phyloP scores from a whole-genome alignment of 2,888 invertebrate species.

The Zhuqinia jingwanae region DNA sequence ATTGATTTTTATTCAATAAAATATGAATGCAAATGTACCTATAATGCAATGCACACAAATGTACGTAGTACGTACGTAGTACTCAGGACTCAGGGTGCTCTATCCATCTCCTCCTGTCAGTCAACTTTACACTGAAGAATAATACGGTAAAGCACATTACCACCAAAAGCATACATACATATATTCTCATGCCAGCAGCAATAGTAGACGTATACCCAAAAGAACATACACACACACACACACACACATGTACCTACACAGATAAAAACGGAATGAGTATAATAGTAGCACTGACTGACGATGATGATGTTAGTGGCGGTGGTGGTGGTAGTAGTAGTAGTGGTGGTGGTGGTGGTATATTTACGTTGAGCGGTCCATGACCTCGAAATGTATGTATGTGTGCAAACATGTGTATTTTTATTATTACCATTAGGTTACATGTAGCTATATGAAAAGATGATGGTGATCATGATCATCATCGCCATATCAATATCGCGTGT shows the following conservation, averaged over 20 bases:
- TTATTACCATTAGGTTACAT: slow-evolving; percentile 26
- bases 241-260: too few species aligned
- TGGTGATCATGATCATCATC: slow-evolving; percentile 16
- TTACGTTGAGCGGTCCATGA: slow-evolving; percentile 70
- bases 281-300: neutral
- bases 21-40: slow-evolving; percentile 6
- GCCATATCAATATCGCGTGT: slow-evolving; percentile 18
- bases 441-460: neutral
- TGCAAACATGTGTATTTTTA: slow-evolving; percentile 56
- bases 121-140: too few species aligned
- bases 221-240: too few species aligned
- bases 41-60: neutral
- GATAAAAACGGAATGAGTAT: slow-evolving; percentile 51
- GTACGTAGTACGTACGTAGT: too few species aligned
- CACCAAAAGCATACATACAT: too few species aligned
- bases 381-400: slow-evolving; percentile 67
- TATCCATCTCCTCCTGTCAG: slow-evolving; percentile 16
- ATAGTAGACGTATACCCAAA: slow-evolving; percentile 16
- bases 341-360: slow-evolving; percentile 51
- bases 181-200: too few species aligned
- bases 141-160: slow-evolving; percentile 47
- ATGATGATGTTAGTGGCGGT: too few species aligned
- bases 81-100: too few species aligned
- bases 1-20: slow-evolving; percentile 16
- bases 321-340: neutral